These are phyloP conservation scores for Heliconius erato DNA, from an alignment of 2,888 invertebrate genomes.

Conservation along the genomic window DNA sequence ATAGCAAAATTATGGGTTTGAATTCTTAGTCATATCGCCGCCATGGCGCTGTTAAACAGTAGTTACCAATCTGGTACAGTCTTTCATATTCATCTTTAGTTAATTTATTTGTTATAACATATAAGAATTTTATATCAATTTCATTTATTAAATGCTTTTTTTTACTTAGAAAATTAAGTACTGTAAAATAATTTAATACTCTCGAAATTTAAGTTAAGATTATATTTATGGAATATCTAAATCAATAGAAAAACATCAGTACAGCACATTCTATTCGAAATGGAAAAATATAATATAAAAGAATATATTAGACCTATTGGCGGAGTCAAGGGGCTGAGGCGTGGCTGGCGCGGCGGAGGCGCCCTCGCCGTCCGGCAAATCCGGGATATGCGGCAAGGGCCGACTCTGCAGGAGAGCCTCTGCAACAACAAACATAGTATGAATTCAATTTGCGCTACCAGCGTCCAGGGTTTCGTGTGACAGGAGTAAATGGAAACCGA, in stretches of 20 bases:
- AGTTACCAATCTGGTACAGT: not conserved
- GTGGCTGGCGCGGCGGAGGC: slow-evolving; percentile 66
- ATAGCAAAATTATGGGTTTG: not conserved
- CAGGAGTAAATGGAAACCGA: slow-evolving; percentile 9
- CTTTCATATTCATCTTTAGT: not conserved
- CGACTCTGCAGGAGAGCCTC: slow-evolving; percentile 97
- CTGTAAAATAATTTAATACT: not conserved
- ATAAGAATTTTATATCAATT: too few species aligned
- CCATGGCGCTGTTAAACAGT: not conserved
- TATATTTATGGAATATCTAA: not conserved
- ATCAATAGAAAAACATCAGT: not conserved
- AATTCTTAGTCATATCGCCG: not conserved
- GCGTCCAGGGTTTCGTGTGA: not conserved
- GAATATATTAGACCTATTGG: slow-evolving; percentile 70
- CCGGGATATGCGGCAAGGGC: slow-evolving; percentile 97
- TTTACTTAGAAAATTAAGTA: not conserved
- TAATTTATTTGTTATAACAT: not conserved
- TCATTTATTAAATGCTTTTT: too few species aligned
- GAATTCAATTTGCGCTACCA: slow-evolving; percentile 13
- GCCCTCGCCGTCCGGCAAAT: slow-evolving; percentile 90
- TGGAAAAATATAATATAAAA: slow-evolving; percentile 11
- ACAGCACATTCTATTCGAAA: not conserved
- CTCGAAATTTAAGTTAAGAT: not conserved
- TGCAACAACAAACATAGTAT: slow-evolving; percentile 79
- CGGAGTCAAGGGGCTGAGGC: slow-evolving; percentile 78